These are phyloP conservation scores for Amphimedon queenslandica DNA, from an alignment of 37 sponge, comb jelly and placozoan species.

Conservation along the genomic window DNA sequence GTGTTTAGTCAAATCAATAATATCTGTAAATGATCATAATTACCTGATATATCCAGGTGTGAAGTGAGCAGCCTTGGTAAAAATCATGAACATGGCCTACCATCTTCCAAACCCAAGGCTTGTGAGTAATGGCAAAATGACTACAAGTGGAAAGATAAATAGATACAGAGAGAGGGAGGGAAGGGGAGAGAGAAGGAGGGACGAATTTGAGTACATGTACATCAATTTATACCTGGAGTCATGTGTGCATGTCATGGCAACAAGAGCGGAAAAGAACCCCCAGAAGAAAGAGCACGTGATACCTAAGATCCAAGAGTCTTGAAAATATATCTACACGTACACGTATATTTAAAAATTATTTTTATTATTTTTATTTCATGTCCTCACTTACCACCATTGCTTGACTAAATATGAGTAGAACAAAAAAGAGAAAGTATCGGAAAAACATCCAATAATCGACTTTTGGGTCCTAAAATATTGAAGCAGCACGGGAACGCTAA, in stretches of 20 bases:
- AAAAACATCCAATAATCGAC: conserved; percentile 86
- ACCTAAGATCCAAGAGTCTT: conserved; percentile 39
- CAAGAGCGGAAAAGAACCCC: conserved; percentile 77
- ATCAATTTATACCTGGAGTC: conserved; percentile 69
- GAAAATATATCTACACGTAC: conserved; percentile 49
- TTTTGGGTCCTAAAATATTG: conserved; percentile 72
- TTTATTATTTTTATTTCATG: no score
- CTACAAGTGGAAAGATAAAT: conserved; percentile 17
- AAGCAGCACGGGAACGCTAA: background rate
- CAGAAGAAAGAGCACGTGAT: conserved; percentile 34
- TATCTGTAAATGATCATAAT: conserved; percentile 4
- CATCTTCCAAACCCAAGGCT: conserved; percentile 93
- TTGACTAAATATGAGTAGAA: conserved; percentile 63
- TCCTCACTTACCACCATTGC: no score
- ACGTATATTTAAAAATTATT: background rate
- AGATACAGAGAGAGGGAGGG: conserved; percentile 3
- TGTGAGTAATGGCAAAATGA: conserved; percentile 92
- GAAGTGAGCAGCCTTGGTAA: conserved; percentile 76
- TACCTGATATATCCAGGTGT: conserved; percentile 81
- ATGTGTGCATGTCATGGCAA: conserved; percentile 86
- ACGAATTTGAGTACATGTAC: background rate
- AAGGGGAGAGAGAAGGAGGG: conserved; percentile 1
- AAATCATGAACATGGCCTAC: conserved; percentile 76
- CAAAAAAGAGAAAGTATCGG: conserved; percentile 60
- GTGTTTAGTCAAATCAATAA: background rate